These are phyloP conservation scores for Delphinus delphis DNA, from an alignment of 2,113 vertebrate species.

Conservation along the genomic window DNA sequence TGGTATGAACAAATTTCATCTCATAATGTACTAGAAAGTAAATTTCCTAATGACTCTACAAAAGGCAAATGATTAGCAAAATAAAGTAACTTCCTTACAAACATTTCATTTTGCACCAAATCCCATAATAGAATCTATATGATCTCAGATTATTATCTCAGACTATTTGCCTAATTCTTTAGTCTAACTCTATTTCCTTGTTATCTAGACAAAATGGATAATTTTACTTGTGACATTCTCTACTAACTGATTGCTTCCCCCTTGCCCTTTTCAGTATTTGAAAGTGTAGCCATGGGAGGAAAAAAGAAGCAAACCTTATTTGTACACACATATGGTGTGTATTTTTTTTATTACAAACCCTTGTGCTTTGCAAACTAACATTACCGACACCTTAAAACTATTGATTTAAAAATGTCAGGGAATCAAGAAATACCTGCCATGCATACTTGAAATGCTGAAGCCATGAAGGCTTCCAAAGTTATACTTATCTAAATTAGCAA, in stretches of 20 bases:
- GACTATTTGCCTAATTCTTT: conserved; percentile 2
- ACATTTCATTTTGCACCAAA: conserved; percentile 42
- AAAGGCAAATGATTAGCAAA: background rate
- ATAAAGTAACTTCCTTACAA: background rate
- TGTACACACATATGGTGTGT: background rate
- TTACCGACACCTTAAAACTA: background rate
- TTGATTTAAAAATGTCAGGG: background rate
- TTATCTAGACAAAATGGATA: conserved; percentile 16
- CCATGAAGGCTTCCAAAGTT: conserved; percentile 54
- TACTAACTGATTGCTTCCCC: conserved; percentile 24
- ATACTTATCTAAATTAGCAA: conserved; percentile 72
- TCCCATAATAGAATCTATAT: conserved; percentile 31
- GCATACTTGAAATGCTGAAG: conserved; percentile 36
- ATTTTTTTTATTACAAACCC: background rate
- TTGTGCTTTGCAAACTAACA: background rate
- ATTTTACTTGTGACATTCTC: conserved; percentile 30
- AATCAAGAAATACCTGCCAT: conserved; percentile 36
- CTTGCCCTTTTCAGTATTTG: background rate
- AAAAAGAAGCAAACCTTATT: conserved; percentile 24
- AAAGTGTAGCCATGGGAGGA: background rate
- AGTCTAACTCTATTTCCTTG: conserved; percentile 3
- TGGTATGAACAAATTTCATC: background rate
- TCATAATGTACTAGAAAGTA: background rate
- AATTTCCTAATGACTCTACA: conserved; percentile 27
- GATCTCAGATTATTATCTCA: background rate